Evolutionary conservation across 64 coral and sea anemone species (phyloP).

Genomic region (Acropora yongei): DNA sequence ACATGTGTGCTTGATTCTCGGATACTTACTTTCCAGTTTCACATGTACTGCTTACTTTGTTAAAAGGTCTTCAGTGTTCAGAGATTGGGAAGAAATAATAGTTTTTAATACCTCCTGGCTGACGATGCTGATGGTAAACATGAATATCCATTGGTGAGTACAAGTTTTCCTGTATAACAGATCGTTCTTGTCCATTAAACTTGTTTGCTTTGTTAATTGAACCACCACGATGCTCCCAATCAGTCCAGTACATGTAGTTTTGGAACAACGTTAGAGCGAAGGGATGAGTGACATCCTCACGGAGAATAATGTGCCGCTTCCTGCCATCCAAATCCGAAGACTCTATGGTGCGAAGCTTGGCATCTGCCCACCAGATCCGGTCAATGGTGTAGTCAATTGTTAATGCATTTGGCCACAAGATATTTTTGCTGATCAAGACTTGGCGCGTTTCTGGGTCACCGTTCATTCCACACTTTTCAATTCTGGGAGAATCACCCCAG

Average conservation of each 20-base stretch:
- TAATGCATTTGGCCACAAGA: slow-evolving; percentile 89
- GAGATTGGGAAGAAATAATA: too few relatives aligned
- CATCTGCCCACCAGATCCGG: slow-evolving; percentile 89
- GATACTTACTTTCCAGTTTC: too few relatives aligned
- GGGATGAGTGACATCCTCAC: slow-evolving; percentile 56
- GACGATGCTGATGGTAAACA: slow-evolving; percentile 53
- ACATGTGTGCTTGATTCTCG: too few relatives aligned
- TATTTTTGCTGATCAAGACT: slow-evolving; percentile 43
- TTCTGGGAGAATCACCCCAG: slow-evolving; percentile 81
- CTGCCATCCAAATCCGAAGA: slow-evolving; percentile 66
- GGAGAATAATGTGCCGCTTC: slow-evolving; percentile 46
- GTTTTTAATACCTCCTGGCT: slow-evolving; percentile 13
- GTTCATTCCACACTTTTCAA: slow-evolving; percentile 82
- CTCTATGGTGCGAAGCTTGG: slow-evolving; percentile 77
- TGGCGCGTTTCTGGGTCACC: slow-evolving; percentile 46
- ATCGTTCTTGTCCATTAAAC: slow-evolving; percentile 55
- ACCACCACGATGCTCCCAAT: slow-evolving; percentile 61
- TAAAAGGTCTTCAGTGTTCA: too few relatives aligned
- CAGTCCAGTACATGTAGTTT: slow-evolving; percentile 75
- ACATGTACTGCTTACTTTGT: too few relatives aligned
- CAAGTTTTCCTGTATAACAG: slow-evolving; percentile 56
- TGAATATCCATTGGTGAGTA: slow-evolving; percentile 84
- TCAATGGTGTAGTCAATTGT: slow-evolving; percentile 74
- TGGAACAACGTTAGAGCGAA: slow-evolving; percentile 66
- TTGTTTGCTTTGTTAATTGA: slow-evolving; percentile 82